Conservation (phyloP, 2,113 vertebrate species). For the Aegithalos caudatus region DNA sequence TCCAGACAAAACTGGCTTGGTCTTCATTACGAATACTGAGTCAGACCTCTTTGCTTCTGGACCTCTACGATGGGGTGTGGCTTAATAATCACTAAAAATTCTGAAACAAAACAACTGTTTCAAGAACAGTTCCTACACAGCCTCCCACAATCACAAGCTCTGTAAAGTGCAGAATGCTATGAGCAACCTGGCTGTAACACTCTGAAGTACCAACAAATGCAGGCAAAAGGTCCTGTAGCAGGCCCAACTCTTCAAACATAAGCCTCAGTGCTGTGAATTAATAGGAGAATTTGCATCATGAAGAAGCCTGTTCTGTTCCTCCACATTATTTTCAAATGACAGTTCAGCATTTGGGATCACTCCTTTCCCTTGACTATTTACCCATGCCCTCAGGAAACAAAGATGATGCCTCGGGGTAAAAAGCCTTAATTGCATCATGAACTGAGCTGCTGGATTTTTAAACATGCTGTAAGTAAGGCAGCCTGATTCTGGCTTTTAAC, state of each 20-base stretch:
- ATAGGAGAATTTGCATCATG: background rate
- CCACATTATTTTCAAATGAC: background rate
- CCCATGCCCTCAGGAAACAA: background rate
- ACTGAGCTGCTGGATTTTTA: background rate
- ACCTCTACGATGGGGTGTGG: background rate
- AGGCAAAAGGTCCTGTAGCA: background rate
- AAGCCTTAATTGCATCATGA: background rate
- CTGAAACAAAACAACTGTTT: background rate
- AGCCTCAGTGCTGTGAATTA: background rate
- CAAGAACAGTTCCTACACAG: background rate
- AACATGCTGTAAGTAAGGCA: background rate
- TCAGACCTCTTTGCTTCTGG: background rate
- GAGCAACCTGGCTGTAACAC: background rate
- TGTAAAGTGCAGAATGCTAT: background rate
- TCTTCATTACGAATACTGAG: background rate
- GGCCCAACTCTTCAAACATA: background rate
- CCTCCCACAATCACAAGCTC: background rate
- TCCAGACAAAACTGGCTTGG: background rate
- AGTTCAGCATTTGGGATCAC: background rate
- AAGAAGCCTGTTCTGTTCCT: background rate
- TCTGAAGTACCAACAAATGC: fast-evolving
- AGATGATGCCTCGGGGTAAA: background rate
- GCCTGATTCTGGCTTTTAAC: background rate
- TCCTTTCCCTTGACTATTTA: background rate
- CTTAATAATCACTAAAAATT: background rate